Base-by-base conservation (phyloP, 2,797 vertebrate genomes). In the Poeciliopsis gracilis region DNA sequence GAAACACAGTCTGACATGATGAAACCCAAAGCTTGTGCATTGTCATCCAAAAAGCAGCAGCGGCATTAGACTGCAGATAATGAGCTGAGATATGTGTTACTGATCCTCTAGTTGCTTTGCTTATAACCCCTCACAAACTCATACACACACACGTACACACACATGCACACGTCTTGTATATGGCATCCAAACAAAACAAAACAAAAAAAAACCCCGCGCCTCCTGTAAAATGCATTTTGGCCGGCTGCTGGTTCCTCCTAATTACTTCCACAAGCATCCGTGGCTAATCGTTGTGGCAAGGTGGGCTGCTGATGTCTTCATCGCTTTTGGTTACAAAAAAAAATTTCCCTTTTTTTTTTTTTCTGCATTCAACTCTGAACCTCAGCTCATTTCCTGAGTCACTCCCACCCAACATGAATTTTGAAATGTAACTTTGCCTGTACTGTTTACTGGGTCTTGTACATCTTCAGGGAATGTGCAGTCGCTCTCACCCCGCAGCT, bases 21-120 rank as follows among this genome's bases (percentile, higher is more conserved):
- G 69, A 91, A 92, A 94, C 92, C 94, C 95, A 94, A 96, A 96
- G 96, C 96, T 96, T 97, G 97, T 91, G 89, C 97, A 91, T 97
- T 97, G 95, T 97, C 96, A 90, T 93, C 94, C 82, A 90, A 89
- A 69, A 93, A 92, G 85, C 91, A 93, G 84, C 93, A 84, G 90
- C 81, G 81, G 91, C 96, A 96, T 95, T 92, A 93, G 90, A 87
- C 85, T 82, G 73, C 90, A 87, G 84, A 86, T 86, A 89, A 97
- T 94, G 93, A 96, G 95, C 96, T 96, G 95, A 96, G 95, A 94
- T 95, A 96, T 96, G 94, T 98, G 96, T 97, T 97, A 97, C 94
- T 91, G 90, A 97, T 96, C 95, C 95, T 96, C 95, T 97, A 97
- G 97, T 97, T 97, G 97, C 97, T 98, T 97, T 96, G 97, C 97